Conservation (phyloP, 2,113 vertebrate genomes). For the Eulacestoma nigropectus region DNA sequence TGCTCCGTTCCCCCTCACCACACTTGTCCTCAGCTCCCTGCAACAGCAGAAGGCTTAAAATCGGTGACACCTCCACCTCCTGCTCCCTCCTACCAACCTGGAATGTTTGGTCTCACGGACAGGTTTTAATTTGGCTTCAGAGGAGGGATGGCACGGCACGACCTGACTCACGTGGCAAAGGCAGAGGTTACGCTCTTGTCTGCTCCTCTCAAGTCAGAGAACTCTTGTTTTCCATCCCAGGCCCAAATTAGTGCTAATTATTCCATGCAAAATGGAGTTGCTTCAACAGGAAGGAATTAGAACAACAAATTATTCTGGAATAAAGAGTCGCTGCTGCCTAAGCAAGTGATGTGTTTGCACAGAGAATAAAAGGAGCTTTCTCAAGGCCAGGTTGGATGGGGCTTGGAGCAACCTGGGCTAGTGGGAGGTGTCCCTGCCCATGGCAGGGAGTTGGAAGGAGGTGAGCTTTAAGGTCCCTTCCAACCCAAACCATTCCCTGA, state of each 20-base stretch:
- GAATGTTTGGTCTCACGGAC: neutral
- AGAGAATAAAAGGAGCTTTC: neutral
- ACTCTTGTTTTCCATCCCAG: neutral
- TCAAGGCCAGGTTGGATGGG: neutral
- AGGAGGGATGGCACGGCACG: neutral
- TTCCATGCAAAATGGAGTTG: neutral
- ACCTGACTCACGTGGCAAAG: neutral
- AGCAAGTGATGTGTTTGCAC: neutral
- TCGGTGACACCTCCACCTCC: neutral
- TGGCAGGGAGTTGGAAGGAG: neutral
- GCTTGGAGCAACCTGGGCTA: neutral
- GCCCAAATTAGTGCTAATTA: constrained; percentile 46
- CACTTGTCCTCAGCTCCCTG: neutral
- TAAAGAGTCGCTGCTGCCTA: neutral
- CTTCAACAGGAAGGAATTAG: constrained; percentile 50
- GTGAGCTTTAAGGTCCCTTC: neutral
- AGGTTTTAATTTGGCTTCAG: neutral
- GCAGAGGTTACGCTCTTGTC: neutral
- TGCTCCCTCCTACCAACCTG: neutral
- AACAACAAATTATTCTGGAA: constrained; percentile 35
- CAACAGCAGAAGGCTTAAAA: neutral
- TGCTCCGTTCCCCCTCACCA: neutral
- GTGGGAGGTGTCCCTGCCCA: neutral
- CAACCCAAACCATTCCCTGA: neutral
- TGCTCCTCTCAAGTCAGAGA: neutral